phyloP scores from a whole-genome alignment of 2,797 vertebrate species.

The Sitta carolinensis region DNA sequence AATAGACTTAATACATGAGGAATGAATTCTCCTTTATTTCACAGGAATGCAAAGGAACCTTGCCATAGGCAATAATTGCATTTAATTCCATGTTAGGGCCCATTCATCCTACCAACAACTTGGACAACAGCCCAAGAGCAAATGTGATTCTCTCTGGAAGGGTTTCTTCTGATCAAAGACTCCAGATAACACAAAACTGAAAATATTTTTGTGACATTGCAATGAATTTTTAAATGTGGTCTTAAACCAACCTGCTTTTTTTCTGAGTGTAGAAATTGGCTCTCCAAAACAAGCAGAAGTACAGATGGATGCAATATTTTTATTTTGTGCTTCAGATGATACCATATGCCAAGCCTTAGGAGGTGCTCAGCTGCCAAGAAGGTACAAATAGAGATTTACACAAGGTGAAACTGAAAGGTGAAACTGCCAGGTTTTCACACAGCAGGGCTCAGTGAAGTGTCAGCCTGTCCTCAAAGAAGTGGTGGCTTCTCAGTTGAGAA shows the following conservation, averaged over 20 bases:
- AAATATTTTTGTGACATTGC: not conserved
- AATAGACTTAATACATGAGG: not conserved
- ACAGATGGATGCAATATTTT: slow-evolving; percentile 58
- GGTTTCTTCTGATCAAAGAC: not conserved
- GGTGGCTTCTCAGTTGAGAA: not conserved
- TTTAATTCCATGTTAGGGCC: slow-evolving; percentile 8
- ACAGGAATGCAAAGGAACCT: not conserved
- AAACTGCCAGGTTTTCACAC: not conserved
- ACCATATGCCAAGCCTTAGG: slow-evolving; percentile 58
- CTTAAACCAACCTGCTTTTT: not conserved
- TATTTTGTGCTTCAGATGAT: slow-evolving; percentile 20
- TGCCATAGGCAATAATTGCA: slow-evolving; percentile 13
- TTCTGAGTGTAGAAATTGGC: not conserved
- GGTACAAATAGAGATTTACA: slow-evolving; percentile 23
- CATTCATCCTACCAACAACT: not conserved
- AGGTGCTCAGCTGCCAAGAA: slow-evolving; percentile 19
- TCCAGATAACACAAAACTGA: not conserved
- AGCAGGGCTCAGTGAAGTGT: not conserved
- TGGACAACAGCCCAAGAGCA: slow-evolving; percentile 1
- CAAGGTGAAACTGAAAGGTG: slow-evolving; percentile 27
- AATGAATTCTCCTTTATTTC: slow-evolving; percentile 32
- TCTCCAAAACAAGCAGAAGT: not conserved
- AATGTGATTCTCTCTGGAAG: not conserved
- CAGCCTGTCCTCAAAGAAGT: not conserved
- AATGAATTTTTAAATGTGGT: not conserved